Evolutionary conservation across 2,888 invertebrate genomes (phyloP).

Genomic region (Drosophila mimica): DNA sequence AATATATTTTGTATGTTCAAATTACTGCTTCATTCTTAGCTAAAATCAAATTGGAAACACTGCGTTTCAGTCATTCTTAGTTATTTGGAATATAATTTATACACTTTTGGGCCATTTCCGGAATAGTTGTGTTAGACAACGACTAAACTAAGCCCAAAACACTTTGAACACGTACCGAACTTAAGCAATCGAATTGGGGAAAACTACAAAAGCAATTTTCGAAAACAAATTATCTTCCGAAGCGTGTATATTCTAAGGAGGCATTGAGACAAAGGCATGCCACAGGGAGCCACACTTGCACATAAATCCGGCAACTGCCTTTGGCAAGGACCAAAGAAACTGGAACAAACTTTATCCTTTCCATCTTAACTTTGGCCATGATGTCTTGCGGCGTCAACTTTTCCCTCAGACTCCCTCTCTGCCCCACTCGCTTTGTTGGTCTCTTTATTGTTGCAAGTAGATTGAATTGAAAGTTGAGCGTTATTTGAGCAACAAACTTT

Average conservation of each 20-base stretch:
- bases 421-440: neutral
- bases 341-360: conserved; percentile 50
- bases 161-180: conserved; percentile 4
- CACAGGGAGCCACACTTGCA: conserved; percentile 27
- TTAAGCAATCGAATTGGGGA: conserved; percentile 25
- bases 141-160: neutral
- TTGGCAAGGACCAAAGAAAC: conserved; percentile 16
- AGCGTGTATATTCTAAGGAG: conserved; percentile 17
- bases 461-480: conserved; percentile 57
- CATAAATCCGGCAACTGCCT: conserved; percentile 39
- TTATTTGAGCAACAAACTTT: conserved; percentile 46
- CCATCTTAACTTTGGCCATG: conserved; percentile 53
- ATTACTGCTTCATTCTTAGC: neutral
- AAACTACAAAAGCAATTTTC: conserved; percentile 34
- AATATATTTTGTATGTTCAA: neutral
- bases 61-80: neutral
- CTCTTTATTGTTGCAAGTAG: conserved; percentile 46
- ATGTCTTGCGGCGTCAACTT: conserved; percentile 45
- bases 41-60: neutral
- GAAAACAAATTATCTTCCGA: conserved; percentile 49
- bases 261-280: conserved; percentile 15
- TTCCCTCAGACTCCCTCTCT: neutral
- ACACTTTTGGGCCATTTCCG: neutral
- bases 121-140: neutral
- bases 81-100: neutral